phyloP scores from a whole-genome alignment of 2,888 invertebrate genomes.

The Nysson spinosus region DNA sequence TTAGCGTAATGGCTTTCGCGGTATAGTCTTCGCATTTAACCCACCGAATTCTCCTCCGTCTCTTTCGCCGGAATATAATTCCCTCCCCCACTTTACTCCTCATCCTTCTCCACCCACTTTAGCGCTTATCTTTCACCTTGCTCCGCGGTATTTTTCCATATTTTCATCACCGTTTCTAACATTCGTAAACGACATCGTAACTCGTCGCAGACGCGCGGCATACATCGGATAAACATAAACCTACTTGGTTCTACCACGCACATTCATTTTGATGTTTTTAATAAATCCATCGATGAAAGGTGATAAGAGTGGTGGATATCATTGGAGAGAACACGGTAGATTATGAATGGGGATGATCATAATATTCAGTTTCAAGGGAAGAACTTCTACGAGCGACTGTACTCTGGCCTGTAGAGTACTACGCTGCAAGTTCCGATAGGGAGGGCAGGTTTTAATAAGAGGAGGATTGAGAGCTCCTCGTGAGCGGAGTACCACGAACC shows the following conservation, averaged over 20 bases:
- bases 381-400: constrained; percentile 66
- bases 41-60: constrained; percentile 55
- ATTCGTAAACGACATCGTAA: too few species aligned
- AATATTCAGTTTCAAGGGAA: not conserved
- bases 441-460: constrained; percentile 76
- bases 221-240: too few species aligned
- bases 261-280: too few species aligned
- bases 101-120: not conserved
- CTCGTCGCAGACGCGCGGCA: too few species aligned
- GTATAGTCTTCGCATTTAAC: constrained; percentile 68
- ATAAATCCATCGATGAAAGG: too few species aligned
- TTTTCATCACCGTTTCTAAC: too few species aligned
- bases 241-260: too few species aligned
- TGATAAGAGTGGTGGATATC: too few species aligned
- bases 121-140: not conserved
- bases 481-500: constrained; percentile 58
- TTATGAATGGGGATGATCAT: not conserved
- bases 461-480: constrained; percentile 74
- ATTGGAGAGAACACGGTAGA: too few species aligned
- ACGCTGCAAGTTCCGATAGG: constrained; percentile 71
- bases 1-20: constrained; percentile 70
- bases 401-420: constrained; percentile 57
- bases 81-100: constrained; percentile 8
- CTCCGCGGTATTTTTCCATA: not conserved
- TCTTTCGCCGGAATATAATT: constrained; percentile 17